Percentiles rank a stretch among this genome's conserved stretches.
Evolutionary conservation across 30 jellyfish, hydroid and myxozoan species (phyloP).

Genomic region (Hydractinia symbiolongicarpus): DNA sequence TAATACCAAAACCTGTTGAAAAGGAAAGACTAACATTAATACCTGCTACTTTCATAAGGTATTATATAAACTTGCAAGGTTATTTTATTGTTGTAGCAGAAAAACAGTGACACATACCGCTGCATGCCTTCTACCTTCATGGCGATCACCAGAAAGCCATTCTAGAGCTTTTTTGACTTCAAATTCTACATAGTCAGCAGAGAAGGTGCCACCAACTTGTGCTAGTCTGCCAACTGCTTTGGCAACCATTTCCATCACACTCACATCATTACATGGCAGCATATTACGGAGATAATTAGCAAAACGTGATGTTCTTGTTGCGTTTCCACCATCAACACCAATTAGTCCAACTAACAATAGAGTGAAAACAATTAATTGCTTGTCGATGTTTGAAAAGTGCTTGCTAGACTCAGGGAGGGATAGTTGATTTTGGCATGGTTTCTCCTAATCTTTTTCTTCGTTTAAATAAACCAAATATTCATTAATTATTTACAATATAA

Average conservation of each 20-base stretch:
- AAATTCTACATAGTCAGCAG: conserved; percentile 92
- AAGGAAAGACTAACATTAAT: background rate
- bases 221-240: conserved; percentile 88
- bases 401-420: too few species aligned
- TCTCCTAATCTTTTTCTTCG: too few species aligned
- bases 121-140: conserved; percentile 91
- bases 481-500: too few species aligned
- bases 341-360: conserved; percentile 51
- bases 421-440: too few species aligned
- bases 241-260: conserved; percentile 88
- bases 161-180: conserved; percentile 83
- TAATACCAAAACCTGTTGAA: conserved; percentile 58
- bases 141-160: conserved; percentile 74
- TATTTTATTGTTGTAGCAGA: background rate
- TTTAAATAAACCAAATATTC: too few species aligned
- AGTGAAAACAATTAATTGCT: background rate
- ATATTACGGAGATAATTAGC: conserved; percentile 79
- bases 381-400: too few species aligned
- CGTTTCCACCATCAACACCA: conserved; percentile 94
- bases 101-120: conserved; percentile 55
- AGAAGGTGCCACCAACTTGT: conserved; percentile 88
- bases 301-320: conserved; percentile 85
- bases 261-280: conserved; percentile 83
- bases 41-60: background rate
- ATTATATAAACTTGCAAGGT: background rate